Evolutionary conservation across 2,113 vertebrate species (phyloP).

Genomic region (Podocnemis expansa): DNA sequence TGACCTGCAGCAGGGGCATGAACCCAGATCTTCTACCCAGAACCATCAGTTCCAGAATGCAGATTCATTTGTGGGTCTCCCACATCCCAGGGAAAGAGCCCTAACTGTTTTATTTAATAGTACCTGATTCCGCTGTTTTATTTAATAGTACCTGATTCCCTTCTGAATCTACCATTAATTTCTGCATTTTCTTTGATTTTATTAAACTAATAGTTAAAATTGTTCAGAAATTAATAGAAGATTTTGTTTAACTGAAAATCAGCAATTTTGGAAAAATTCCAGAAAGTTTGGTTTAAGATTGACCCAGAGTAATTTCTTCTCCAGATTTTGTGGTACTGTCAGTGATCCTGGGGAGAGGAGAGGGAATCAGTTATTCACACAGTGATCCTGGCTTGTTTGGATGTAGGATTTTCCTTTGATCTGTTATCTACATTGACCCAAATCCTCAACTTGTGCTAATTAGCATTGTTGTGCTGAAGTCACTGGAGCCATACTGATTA

Average conservation of each 20-base stretch:
- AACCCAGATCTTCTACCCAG: not conserved
- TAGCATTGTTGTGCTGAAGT: fast-evolving
- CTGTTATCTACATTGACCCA: not conserved
- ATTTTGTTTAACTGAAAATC: not conserved
- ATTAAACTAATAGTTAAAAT: not conserved
- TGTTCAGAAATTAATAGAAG: not conserved
- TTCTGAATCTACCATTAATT: not conserved
- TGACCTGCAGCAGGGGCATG: not conserved
- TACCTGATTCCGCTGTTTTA: not conserved
- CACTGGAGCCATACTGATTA: not conserved
- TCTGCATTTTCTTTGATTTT: not conserved
- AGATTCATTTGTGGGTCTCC: no score
- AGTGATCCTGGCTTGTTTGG: not conserved
- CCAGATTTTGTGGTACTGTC: not conserved
- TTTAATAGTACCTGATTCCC: not conserved
- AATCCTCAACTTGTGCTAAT: not conserved
- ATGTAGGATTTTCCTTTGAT: not conserved
- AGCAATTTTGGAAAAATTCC: not conserved
- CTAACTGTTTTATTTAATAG: not conserved
- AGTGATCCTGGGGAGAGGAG: not conserved
- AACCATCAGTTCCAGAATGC: no score
- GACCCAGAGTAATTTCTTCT: not conserved
- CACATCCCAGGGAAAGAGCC: no score
- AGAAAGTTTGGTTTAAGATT: not conserved
- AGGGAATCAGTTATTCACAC: not conserved